Evolutionary conservation across 2,888 invertebrate species (phyloP).

Genomic region (Sphaerophoria rueppellii): DNA sequence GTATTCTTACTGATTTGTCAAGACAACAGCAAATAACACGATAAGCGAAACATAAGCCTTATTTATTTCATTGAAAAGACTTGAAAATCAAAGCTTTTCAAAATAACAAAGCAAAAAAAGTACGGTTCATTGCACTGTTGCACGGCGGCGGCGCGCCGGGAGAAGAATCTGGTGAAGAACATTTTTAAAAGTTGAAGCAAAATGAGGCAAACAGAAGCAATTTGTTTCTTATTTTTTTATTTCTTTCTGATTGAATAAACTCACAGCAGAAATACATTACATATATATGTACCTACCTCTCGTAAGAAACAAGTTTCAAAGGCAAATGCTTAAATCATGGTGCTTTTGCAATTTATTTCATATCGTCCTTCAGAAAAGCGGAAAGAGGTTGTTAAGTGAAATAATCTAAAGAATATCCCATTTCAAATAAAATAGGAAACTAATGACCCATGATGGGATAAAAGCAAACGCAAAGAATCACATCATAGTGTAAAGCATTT

Average conservation of each 20-base stretch:
- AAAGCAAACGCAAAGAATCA: slow-evolving; percentile 62
- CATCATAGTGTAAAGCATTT: slow-evolving; percentile 57
- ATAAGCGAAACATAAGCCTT: slow-evolving; percentile 49
- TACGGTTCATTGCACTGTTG: not conserved
- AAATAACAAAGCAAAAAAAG: slow-evolving; percentile 11
- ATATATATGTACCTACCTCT: slow-evolving; percentile 36
- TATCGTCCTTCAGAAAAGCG: slow-evolving; percentile 15
- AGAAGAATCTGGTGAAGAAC: not conserved
- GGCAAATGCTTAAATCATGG: slow-evolving; percentile 57
- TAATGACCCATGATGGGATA: slow-evolving; percentile 71
- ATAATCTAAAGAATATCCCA: slow-evolving; percentile 66
- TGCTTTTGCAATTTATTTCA: slow-evolving; percentile 46
- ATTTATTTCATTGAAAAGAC: slow-evolving; percentile 54
- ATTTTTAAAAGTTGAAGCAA: not conserved
- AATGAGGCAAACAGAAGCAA: slow-evolving; percentile 36
- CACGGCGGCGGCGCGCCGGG: not conserved
- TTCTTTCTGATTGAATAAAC: slow-evolving; percentile 65
- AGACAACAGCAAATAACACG: slow-evolving; percentile 5
- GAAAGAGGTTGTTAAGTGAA: slow-evolving; percentile 55
- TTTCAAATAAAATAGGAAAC: slow-evolving; percentile 66
- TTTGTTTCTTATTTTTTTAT: slow-evolving; percentile 48
- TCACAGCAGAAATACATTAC: slow-evolving; percentile 43
- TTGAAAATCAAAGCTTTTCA: slow-evolving; percentile 47
- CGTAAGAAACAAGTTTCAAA: slow-evolving; percentile 32
- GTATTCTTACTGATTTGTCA: slow-evolving; percentile 17